Percentiles rank a stretch among this genome's conserved stretches.
Evolutionary conservation across 2,888 invertebrate genomes (phyloP).

Genomic region (Tuta absoluta): DNA sequence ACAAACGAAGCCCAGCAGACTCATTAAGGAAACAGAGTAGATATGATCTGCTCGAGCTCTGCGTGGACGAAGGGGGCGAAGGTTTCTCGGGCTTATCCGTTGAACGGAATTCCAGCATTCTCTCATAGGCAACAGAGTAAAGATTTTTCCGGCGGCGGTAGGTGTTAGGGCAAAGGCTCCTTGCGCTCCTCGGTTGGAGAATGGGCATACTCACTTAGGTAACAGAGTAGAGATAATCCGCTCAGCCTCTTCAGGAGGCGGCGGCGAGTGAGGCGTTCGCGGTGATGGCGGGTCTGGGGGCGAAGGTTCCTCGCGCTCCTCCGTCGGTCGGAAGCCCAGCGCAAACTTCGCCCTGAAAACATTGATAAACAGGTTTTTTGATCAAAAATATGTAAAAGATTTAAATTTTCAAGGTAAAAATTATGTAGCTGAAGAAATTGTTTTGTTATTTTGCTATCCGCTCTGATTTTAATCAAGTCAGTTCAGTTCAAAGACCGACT

Average conservation of each 20-base stretch:
- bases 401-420: not conserved
- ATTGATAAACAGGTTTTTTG: not conserved
- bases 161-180: no score
- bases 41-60: no score
- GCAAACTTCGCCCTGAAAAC: slow-evolving; percentile 85
- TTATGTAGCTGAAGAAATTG: no score
- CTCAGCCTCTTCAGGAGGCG: slow-evolving; percentile 89
- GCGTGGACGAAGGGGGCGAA: no score
- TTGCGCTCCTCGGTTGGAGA: not conserved
- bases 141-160: slow-evolving; percentile 73
- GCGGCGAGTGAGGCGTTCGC: slow-evolving; percentile 79
- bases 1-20: no score
- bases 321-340: slow-evolving; percentile 85
- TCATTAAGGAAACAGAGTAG: no score
- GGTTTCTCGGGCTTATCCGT: not conserved
- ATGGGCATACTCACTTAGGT: slow-evolving; percentile 82
- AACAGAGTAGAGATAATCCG: slow-evolving; percentile 87
- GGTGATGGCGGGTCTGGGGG: slow-evolving; percentile 82
- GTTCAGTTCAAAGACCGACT: no score
- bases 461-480: no score
- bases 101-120: slow-evolving; percentile 38
- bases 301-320: slow-evolving; percentile 76
- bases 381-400: not conserved
- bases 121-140: slow-evolving; percentile 46
- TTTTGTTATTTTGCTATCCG: no score